Percentiles rank a stretch among this genome's conserved stretches.
Conservation (phyloP, 2,888 invertebrate species). For the Labia minor region DNA sequence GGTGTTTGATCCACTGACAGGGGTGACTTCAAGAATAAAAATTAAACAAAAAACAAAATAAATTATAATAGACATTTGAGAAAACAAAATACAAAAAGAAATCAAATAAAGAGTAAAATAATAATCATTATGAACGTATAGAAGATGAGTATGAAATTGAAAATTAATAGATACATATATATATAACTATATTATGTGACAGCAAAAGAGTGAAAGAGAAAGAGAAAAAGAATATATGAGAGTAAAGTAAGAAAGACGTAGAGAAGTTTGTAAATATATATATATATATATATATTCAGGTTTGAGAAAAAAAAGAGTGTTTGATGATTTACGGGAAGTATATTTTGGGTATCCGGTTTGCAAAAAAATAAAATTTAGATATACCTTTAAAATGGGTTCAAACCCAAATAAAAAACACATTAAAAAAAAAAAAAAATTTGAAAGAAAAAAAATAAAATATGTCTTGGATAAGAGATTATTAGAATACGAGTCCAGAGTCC, state of each 20-base stretch:
- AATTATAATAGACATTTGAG: not conserved
- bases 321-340: not conserved
- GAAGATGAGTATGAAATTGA: too few relatives aligned
- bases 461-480: not conserved
- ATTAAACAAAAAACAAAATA: not conserved
- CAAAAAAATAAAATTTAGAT: not conserved
- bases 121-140: too few relatives aligned
- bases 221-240: too few relatives aligned
- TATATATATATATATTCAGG: not conserved
- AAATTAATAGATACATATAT: too few relatives aligned
- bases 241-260: too few relatives aligned
- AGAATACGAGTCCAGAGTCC: not conserved
- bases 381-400: too few relatives aligned
- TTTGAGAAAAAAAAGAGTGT: not conserved
- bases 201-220: too few relatives aligned
- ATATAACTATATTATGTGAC: too few relatives aligned
- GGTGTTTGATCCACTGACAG: constrained; percentile 4
- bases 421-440: not conserved
- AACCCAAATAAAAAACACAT: not conserved
- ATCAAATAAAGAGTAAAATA: not conserved
- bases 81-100: not conserved
- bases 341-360: not conserved
- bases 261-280: not conserved
- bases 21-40: not conserved
- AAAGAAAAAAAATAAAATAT: too few relatives aligned